Base-by-base conservation (phyloP, 1,140 invertebrate genomes). In the Leptopilina clavipes region DNA sequence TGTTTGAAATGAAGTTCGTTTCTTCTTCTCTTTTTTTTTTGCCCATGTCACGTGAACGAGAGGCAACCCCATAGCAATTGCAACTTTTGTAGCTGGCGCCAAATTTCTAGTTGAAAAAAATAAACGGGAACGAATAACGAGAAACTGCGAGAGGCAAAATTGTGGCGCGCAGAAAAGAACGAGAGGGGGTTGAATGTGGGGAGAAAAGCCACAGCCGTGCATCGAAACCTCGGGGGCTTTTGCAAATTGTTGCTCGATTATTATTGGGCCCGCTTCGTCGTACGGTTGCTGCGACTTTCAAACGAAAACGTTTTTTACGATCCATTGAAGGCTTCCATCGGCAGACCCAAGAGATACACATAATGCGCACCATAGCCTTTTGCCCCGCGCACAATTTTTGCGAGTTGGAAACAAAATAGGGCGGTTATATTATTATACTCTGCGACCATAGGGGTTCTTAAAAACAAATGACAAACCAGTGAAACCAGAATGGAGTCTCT, bases 381-480 rank as follows among this genome's bases (percentile, higher is more conserved):
- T 44, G 37, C 74, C 70, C 12, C 19, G 22, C 25, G 22, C 25
- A 40, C 37, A 40, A 40, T 8, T 40, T 65, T 65, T n/a, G n/a
- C n/a, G 14, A 65, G 74, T 75, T 81, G n/a, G n/a, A n/a, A n/a
- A n/a, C n/a, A 76, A 83, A 80, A 31, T 31, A 83, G 78, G 80
- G 80, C 79, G 81, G 77, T 81, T 76, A 71, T 56, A 72, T n/a
- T n/a, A n/a, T n/a, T n/a, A 70, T 19, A 12, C 22, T 40, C 14
- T 48, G 48, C n/a, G n/a, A 14, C 52, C 25, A 59, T 65, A 74
- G 56, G 73, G 73, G 73, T 74, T 74, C 73, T 74, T 74, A 74
- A 65, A 81, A 81, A 83, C 80, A 83, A 83, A 83, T 83, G 82
- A 83, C 82, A 83, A 83, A 81, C 80, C 76, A 77, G 54, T 70